phyloP scores from a whole-genome alignment of 2,888 invertebrate species.

The Ennomos quercinarius region DNA sequence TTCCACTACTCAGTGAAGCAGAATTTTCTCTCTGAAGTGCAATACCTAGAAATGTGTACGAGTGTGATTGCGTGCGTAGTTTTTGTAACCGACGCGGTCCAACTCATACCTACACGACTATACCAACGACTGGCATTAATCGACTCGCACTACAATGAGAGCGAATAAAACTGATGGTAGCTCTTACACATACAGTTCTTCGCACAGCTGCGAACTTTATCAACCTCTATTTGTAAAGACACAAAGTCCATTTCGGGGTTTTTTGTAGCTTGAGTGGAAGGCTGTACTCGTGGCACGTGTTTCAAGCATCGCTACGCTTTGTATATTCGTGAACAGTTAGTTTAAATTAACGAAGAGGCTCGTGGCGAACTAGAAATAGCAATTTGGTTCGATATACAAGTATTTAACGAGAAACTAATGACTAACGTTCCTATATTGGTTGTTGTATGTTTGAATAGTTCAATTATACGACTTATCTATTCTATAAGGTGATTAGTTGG shows the following conservation, averaged over 20 bases:
- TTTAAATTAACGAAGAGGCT: conserved; percentile 57
- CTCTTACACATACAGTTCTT: conserved; percentile 20
- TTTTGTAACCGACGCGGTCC: conserved; percentile 42
- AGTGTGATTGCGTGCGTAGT: conserved; percentile 36
- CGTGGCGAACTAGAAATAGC: conserved; percentile 49
- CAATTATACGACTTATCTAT: conserved; percentile 40
- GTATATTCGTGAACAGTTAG: conserved; percentile 62
- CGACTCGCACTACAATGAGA: conserved; percentile 35
- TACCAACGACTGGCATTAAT: conserved; percentile 28
- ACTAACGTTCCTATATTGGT: conserved; percentile 38
- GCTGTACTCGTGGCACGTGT: conserved; percentile 58
- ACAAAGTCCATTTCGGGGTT: conserved; percentile 12
- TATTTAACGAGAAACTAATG: conserved; percentile 50
- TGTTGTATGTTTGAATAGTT: conserved; percentile 39
- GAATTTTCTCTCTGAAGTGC: conserved; percentile 36
- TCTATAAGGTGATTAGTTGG: conserved; percentile 32
- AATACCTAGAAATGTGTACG: conserved; percentile 35
- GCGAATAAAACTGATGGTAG: conserved; percentile 30
- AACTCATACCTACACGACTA: conserved; percentile 29
- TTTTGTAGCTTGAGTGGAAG: conserved; percentile 9
- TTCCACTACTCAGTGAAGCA: conserved; percentile 27
- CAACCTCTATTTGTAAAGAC: conserved; percentile 10
- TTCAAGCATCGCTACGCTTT: conserved; percentile 50
- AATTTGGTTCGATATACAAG: conserved; percentile 53
- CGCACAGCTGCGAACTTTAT: conserved; percentile 3